A percentile compares a stretch with the other conserved stretches of the same genome.
phyloP scores from a whole-genome alignment of 64 coral and sea anemone genomes.

The Astreopora myriophthalma region DNA sequence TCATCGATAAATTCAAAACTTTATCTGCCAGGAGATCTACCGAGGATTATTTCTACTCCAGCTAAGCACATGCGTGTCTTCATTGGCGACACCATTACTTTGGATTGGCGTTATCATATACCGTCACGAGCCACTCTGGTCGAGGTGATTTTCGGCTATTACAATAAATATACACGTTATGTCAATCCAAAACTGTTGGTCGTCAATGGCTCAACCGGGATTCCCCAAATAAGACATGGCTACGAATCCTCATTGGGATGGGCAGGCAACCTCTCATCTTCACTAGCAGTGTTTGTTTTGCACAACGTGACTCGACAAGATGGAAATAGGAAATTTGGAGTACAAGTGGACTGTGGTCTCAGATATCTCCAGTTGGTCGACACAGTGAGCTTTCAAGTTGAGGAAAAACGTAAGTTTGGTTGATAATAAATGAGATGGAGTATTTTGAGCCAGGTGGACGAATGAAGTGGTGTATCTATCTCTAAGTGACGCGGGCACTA shows the following conservation, averaged over 20 bases:
- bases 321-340: background rate
- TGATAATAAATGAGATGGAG: background rate
- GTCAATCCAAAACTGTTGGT: background rate
- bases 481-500: background rate
- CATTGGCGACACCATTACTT: background rate
- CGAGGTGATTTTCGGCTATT: background rate
- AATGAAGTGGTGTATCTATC: background rate
- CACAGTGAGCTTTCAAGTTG: background rate
- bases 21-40: background rate
- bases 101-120: background rate
- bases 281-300: background rate
- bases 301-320: background rate
- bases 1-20: background rate
- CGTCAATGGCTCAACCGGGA: background rate
- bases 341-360: slow-evolving; percentile 13
- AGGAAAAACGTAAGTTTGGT: background rate
- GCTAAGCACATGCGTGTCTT: background rate
- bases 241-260: background rate
- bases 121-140: background rate
- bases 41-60: background rate
- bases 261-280: slow-evolving; percentile 7
- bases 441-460: background rate
- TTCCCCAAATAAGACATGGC: background rate
- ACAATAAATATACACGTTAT: background rate
- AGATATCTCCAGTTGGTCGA: background rate